Evolutionary conservation across 2,797 vertebrate species (phyloP), one percentile per base, ranked within the genome.

Genomic region (Enteromius fasciolatus): DNA sequence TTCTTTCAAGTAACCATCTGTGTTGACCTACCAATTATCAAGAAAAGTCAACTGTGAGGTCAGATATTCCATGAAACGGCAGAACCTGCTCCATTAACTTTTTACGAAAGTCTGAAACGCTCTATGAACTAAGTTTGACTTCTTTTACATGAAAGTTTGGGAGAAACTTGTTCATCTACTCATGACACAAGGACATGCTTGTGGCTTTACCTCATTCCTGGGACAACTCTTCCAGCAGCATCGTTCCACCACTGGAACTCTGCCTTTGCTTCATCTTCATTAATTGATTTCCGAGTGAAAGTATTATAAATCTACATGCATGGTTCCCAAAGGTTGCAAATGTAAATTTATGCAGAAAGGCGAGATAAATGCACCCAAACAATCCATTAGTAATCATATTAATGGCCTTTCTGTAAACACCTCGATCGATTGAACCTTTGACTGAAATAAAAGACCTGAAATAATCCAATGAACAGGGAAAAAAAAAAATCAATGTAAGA

Each of bases 1-100:
- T 82, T 76, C 54, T 82, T 46, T 39, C 12, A 33, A 54, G 31
- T 48, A 44, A 61, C 54, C 36, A 48, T 64, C 44, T 66, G 44
- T 75, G 44, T 28, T 73, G n/a, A 67, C 46, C 46, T 67, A 36
- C n/a, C 48, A 69, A 69, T 57, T 50, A 78, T 17, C 20, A 39
- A 20, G 46, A 36, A 46, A 50, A 33, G 41, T 52, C 20, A 78
- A 52, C 14, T 6, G 11, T 67, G 31, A 50, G 31, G 48, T 44
- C n/a, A 69, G n/a, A 44, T 70, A 59, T 80, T 57, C 9, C 66
- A 44, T 63, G 44, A 61, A 77, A 64, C 23, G 44, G 18, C 52
- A 57, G 36, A 59, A 70, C 8, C 2, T 31, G n/a, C 74, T 11
- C 25, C 1, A 44, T 28, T 12, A 76, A 41, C 33, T n/a, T 18